A percentile compares a stretch with the other conserved stretches of the same genome.
Conservation (phyloP, 2,113 vertebrate species). For the Gallinago media region DNA sequence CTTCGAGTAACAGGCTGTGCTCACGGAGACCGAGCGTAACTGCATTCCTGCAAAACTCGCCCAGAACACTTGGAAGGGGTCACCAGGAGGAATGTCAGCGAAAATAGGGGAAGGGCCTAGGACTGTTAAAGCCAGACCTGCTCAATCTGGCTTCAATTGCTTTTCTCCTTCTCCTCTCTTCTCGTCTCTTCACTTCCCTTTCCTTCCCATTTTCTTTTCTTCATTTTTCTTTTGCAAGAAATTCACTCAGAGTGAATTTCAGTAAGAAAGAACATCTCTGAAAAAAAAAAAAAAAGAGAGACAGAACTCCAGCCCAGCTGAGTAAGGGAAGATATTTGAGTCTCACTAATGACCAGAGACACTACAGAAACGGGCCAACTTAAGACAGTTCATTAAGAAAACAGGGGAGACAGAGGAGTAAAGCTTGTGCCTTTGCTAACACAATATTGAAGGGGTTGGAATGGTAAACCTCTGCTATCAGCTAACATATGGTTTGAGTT, state of each 20-base stretch:
- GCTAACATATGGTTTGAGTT: background rate
- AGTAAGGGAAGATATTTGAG: background rate
- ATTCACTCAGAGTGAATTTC: no score
- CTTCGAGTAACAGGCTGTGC: background rate
- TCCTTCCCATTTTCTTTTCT: no score
- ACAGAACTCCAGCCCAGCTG: background rate
- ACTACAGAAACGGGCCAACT: background rate
- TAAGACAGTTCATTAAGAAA: background rate
- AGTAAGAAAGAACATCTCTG: background rate
- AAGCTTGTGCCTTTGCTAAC: background rate
- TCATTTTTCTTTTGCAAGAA: background rate
- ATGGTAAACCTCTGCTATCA: background rate
- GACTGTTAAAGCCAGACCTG: slow-evolving; percentile 19
- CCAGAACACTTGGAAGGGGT: slow-evolving; percentile 62
- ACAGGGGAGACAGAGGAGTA: background rate
- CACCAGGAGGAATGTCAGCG: slow-evolving; percentile 41
- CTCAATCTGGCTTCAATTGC: slow-evolving; percentile 58
- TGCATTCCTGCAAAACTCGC: slow-evolving; percentile 43
- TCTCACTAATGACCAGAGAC: background rate
- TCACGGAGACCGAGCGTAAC: background rate
- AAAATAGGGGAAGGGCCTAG: slow-evolving; percentile 35
- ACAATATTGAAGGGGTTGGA: background rate
- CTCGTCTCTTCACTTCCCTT: background rate
- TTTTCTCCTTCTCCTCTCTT: background rate
- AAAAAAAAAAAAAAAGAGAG: background rate